Evolutionary conservation across 2,888 invertebrate species (phyloP).

Genomic region (Acrocera orbiculus): DNA sequence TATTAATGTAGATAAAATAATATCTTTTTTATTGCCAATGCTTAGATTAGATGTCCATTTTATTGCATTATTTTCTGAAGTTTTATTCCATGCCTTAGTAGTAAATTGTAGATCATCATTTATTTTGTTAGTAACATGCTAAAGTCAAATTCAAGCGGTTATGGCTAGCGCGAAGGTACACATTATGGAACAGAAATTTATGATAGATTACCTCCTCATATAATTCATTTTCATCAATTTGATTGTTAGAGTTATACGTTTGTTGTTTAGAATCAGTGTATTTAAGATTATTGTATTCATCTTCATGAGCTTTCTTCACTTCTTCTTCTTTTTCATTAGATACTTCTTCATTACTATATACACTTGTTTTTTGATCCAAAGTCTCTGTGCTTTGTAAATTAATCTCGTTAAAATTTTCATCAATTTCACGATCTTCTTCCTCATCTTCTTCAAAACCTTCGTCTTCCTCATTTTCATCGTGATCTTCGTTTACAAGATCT

Average conservation of each 20-base stretch:
- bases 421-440: constrained; percentile 13
- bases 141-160: too few species aligned
- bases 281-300: constrained; percentile 13
- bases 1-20: too few species aligned
- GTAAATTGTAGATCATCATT: too few species aligned
- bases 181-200: constrained; percentile 1
- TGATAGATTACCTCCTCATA: constrained; percentile 33
- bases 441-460: constrained; percentile 13
- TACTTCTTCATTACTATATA: constrained; percentile 16
- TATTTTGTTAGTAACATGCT: constrained; percentile 1
- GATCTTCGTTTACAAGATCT: constrained; percentile 24
- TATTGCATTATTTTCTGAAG: too few species aligned
- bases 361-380: constrained; percentile 7
- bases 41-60: too few species aligned
- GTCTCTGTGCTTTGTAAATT: neutral
- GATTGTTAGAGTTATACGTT: neutral
- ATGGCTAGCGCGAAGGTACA: too few species aligned
- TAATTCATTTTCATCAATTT: constrained; percentile 22
- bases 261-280: too few species aligned
- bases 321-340: constrained; percentile 13
- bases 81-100: neutral
- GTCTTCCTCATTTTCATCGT: constrained; percentile 22
- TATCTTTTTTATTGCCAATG: too few species aligned
- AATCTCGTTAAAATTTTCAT: constrained; percentile 12
- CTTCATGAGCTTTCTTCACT: constrained; percentile 11